Evolutionary conservation across 2,888 invertebrate species (phyloP), one percentile per base, ranked within the genome.

Genomic region (Epinotia ramella): DNA sequence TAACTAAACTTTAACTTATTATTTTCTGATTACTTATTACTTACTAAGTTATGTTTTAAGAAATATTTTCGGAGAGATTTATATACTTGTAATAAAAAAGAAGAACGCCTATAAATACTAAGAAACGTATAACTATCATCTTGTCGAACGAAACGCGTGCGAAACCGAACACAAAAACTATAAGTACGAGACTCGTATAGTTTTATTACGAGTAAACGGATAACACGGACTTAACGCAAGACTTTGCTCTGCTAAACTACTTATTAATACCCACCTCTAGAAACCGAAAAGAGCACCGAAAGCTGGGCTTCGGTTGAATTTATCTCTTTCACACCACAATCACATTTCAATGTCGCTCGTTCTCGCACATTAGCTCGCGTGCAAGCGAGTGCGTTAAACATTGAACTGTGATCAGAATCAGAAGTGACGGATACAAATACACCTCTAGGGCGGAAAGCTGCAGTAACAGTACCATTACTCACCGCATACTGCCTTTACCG

Each of bases 391-490:
- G 53, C 53, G 53, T n/a, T 6, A 7, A n/a, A 13, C 53, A 53
- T 53, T 53, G 6, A 13, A 53, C 6, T n/a, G n/a, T 53, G n/a
- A 53, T 53, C 6, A 6, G n/a, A 7, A 53, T 53, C n/a, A 7
- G 53, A 53, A 53, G n/a, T n/a, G 53, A 53, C 4, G n/a, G n/a
- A 53, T 53, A n/a, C 7, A 53, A 53, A 53, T n/a, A n/a, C 2
- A 53, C n/a, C 53, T n/a, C 53, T 2, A n/a, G 53, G 53, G n/a
- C 13, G 53, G 53, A 53, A 76, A 72, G 24, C 67, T 67, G 56
- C 66, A 67, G 20, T 73, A 74, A 74, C 60, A 20, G 46, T 56
- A 46, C 62, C 68, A 73, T 76, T 73, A 69, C 73, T 73, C 76
- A 76, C 71, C 53, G 40, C 59, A 59, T 70, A 68, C 40, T 20